These are phyloP conservation scores for Hydraecia micacea DNA, from an alignment of 2,888 invertebrate genomes.

Conservation along the genomic window DNA sequence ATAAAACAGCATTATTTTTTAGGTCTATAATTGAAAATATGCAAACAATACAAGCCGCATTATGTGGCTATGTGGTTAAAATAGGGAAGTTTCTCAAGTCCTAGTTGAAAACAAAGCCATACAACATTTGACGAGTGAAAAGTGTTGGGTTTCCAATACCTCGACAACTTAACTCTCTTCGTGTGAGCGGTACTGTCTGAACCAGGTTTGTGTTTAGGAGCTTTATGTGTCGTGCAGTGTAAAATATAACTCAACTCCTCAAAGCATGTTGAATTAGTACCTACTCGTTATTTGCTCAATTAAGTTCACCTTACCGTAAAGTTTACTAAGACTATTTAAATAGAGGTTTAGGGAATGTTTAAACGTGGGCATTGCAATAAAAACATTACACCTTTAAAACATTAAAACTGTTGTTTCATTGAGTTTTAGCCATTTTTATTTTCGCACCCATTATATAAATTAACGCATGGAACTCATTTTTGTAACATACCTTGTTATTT, in stretches of 20 bases:
- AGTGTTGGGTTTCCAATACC: background rate
- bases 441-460: background rate
- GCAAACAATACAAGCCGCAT: background rate
- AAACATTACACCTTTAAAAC: background rate
- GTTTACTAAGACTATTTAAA: constrained; percentile 2
- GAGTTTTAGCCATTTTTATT: background rate
- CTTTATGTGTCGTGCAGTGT: background rate
- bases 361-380: no score
- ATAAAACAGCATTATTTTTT: background rate
- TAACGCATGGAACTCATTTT: background rate
- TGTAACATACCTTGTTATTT: constrained; percentile 17
- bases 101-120: background rate
- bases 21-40: background rate
- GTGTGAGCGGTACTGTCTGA: background rate
- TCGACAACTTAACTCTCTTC: background rate
- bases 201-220: background rate
- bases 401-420: background rate
- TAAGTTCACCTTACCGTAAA: background rate
- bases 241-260: background rate
- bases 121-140: background rate
- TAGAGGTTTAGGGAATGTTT: background rate
- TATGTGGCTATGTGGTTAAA: background rate
- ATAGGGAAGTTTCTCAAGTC: background rate
- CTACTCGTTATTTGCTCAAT: background rate
- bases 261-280: background rate